Base-by-base conservation (phyloP, 2,797 vertebrate species). In the Smutsia gigantea region DNA sequence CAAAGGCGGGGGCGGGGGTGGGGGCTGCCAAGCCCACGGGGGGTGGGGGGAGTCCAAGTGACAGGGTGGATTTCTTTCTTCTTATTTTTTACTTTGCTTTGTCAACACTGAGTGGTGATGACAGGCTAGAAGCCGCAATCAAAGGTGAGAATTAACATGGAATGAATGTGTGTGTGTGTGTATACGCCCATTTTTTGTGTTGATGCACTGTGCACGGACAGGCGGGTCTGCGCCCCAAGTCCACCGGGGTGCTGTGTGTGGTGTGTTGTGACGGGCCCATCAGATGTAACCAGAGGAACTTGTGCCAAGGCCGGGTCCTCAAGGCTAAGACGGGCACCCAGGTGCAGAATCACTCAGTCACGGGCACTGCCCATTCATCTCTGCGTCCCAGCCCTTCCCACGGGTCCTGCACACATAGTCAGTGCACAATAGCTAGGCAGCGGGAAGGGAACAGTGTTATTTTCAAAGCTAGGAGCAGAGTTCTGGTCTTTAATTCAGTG, bases 51-150 rank as follows among this genome's bases (percentile, higher is more conserved):
- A 23, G 72, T 83, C 84, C 97, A 66, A 96, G 81, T 90, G 96
- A 96, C 93, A 95, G 95, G 68, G 71, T 4, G 42, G 79, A 91
- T 97, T 97, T 95, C 88, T 96, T 79, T 84, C 37, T 10, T 61
- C 69, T 46, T 34, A 27, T 93, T 90, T 95, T 93, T 90, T 55
- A 11, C 71, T 97, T 93, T 83, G 86, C 97, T 97, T 97, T 97
- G 96, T 98, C 97, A 95, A 97, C 95, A 77, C 78, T 71, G 96
- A 94, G 87, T 75, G 64, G 75, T 21, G 82, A 89, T 93, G 96
- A 93, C 96, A 94, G 95, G 46, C 31, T 53, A 63, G 95, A 94
- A 64, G 31, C 69, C 2, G 4, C 10, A 17, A 64, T 96, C 94
- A 68, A 64, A 97, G 77, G 78, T 55, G 5, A 77, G 88, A 46